Conservation (phyloP, 2,797 vertebrate species). For the Nannoperca obscura region DNA sequence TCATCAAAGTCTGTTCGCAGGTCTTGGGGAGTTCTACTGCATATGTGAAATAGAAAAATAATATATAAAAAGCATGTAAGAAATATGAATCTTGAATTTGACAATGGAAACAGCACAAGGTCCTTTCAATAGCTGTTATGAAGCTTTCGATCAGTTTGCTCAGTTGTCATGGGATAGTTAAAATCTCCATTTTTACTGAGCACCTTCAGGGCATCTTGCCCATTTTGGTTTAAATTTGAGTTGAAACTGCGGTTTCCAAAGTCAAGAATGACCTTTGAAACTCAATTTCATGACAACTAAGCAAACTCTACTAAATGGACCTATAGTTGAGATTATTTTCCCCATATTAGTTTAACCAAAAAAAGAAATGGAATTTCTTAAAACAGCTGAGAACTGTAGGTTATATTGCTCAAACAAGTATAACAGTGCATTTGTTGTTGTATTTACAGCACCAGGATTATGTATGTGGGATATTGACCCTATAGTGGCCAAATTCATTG, state of each 20-base stretch:
- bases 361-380: neutral
- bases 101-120: neutral
- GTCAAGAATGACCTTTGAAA: constrained; percentile 1
- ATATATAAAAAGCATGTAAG: neutral
- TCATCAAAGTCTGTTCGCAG: neutral
- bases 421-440: neutral
- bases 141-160: neutral
- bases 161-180: neutral
- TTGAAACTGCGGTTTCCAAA: neutral
- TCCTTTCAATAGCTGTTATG: neutral
- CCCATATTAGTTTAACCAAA: no score
- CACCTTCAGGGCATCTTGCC: no score
- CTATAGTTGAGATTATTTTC: neutral
- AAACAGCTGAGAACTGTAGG: neutral
- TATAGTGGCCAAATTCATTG: neutral
- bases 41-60: neutral
- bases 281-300: neutral
- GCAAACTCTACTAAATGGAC: neutral
- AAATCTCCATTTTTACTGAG: neutral
- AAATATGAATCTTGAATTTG: neutral
- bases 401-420: neutral
- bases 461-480: neutral
- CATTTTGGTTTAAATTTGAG: no score
- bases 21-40: neutral
- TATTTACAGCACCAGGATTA: neutral